Evolutionary conservation across 2,888 invertebrate genomes (phyloP), one percentile per base, ranked within the genome.

Genomic region (Drosophila phalerata): DNA sequence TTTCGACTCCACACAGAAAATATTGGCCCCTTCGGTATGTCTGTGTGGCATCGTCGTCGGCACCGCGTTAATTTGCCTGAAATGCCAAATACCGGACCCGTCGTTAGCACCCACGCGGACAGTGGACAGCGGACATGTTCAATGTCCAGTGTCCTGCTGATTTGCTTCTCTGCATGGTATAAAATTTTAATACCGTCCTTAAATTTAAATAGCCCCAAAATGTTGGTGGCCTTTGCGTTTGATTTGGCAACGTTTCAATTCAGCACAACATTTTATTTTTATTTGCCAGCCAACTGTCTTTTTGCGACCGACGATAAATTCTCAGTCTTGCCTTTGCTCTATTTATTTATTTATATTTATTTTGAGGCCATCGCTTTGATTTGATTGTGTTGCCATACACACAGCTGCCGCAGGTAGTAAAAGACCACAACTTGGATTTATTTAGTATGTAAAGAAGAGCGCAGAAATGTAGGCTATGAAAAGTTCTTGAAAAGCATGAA

Each of bases 281-380:
- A 60, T 83, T 80, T 77, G 52, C 60, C 57, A 58, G 73, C 69
- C 53, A 82, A 72, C 37, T 56, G 72, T 63, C 58, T 55, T 57
- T 49, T 56, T 58, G 48, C 49, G 51, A 34, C 34, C 75, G 51
- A 43, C 72, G 56, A 86, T 84, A 86, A 84, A 84, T 78, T 69
- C 62, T 53, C 70, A 43, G 56, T 49, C 63, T 73, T 80, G 60
- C 52, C 53, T 25, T 28, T 45, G 51, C 68, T 57, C 53, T 60
- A 73, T 85, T 84, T 87, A 81, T 78, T 81, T 81, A 86, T 75
- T 74, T 86, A 84, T 86, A 86, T 78, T 79, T 76, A 61, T 79
- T 61, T 79, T 62, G 72, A 81, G 81, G 87, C 62, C 81, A 56
- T 55, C 19, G 79, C 79, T 84, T 71, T 84, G 81, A 81, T 84